Base-by-base conservation (phyloP, 1,140 invertebrate genomes). In the Prorops nasuta region DNA sequence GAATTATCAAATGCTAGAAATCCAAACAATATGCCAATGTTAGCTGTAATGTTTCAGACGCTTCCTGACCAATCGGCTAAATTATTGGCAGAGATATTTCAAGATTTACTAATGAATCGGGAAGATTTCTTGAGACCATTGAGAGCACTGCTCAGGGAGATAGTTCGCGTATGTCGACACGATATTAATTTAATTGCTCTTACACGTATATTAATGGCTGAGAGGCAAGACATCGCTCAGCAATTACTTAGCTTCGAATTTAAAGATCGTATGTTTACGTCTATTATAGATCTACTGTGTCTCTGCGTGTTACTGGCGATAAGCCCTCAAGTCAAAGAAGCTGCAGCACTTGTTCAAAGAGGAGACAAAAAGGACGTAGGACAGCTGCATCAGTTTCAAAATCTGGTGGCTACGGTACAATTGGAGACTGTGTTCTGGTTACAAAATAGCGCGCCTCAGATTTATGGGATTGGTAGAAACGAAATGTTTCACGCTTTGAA, bases 11-110 rank as follows among this genome's bases (percentile, higher is more conserved):
- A 89, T 63, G 85, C 87, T 3, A 82, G 94, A 38, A 96, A 96
- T 81, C 91, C 91, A 0, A 97, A 96, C 76, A 98, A 97, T 74
- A 92, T 98, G 86, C 83, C 88, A 1, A 85, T 96, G 60, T 75
- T 95, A 35, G 85, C 86, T 6, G 87, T 91, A 2, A 87, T 97
- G 66, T 92, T 98, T 62, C 90, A 93, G 70, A 86, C 87, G 17
- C 80, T 86, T 45, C 86, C 88, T 1, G 86, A 90, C 52, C 79
- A 83, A 18, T 85, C 89, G n/a, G 86, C 90, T 0, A 82, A 83
- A 47, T 82, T 88, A 58, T 82, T 93, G 49, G 90, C 89, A 15
- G 88, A 92, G 69, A 90, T 92, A 44, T 85, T 88, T 53, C 81
- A 92, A 74, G 94, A 98, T 69, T 76, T 97, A 44, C 64, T 98